A percentile compares a stretch with the other conserved stretches of the same genome.
phyloP scores from a whole-genome alignment of 2,888 invertebrate species.

The Nymphalis c-album region DNA sequence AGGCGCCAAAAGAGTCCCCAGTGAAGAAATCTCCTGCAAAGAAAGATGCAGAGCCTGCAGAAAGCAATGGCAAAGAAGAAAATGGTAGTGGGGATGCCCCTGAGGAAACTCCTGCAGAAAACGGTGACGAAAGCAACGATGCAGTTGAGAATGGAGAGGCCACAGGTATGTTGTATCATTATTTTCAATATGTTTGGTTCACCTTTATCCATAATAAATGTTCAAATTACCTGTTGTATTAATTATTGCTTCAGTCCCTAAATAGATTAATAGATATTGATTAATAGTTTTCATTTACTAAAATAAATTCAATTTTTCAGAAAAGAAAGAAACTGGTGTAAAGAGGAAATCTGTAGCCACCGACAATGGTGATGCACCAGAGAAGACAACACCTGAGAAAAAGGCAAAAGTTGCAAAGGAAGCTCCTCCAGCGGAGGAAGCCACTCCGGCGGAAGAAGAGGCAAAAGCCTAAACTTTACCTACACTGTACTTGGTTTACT shows the following conservation, averaged over 20 bases:
- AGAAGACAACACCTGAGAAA: conserved; percentile 86
- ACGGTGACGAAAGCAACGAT: conserved; percentile 76
- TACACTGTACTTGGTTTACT: conserved; percentile 70
- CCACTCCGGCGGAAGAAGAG: conserved; percentile 76
- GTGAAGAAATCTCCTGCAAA: conserved; percentile 78
- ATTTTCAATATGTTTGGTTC: background rate
- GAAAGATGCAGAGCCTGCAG: conserved; percentile 70
- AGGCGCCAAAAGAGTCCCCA: conserved; percentile 73
- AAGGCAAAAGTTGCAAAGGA: conserved; percentile 86
- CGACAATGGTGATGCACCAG: conserved; percentile 78
- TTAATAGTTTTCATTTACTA: conserved; percentile 1
- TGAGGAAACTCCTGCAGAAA: conserved; percentile 66
- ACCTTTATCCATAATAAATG: background rate
- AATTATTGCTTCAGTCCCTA: background rate
- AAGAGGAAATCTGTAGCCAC: conserved; percentile 86
- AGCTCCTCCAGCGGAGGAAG: conserved; percentile 78
- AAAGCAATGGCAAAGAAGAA: conserved; percentile 76
- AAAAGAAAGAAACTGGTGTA: conserved; percentile 79
- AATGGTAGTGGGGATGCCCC: conserved; percentile 68
- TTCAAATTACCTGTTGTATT: background rate
- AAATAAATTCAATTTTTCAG: conserved; percentile 52
- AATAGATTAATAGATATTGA: conserved; percentile 16
- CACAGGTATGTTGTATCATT: conserved; percentile 53
- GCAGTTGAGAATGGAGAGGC: conserved; percentile 74
- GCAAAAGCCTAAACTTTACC: conserved; percentile 77